Evolutionary conservation across 2,888 invertebrate genomes (phyloP).

Genomic region (Subacronicta megacephala): DNA sequence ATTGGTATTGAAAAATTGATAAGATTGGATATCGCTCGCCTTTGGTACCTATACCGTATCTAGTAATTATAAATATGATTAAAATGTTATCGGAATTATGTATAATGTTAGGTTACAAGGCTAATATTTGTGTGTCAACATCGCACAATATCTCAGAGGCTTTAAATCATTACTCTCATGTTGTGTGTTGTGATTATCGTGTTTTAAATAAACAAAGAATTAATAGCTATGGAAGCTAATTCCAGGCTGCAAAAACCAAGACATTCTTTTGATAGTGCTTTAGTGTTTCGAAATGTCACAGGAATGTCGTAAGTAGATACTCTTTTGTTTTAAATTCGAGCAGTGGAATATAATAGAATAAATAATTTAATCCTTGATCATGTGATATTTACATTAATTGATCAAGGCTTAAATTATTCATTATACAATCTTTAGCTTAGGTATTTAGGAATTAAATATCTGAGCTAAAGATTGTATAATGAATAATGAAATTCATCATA

Average conservation of each 20-base stretch:
- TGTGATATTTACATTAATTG: too few species aligned
- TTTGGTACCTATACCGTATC: constrained; percentile 39
- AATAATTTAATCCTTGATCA: too few species aligned
- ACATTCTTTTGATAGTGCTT: constrained; percentile 38
- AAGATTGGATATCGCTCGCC: constrained; percentile 45
- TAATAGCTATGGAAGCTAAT: constrained; percentile 35
- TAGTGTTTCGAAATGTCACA: constrained; percentile 29
- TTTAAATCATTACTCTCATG: constrained; percentile 37
- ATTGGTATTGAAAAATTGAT: constrained; percentile 40
- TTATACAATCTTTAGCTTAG: too few species aligned
- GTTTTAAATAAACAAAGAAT: constrained; percentile 9
- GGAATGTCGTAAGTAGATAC: constrained; percentile 47
- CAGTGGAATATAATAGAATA: background rate
- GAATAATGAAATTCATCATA: too few species aligned
- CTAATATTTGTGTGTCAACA: constrained; percentile 44
- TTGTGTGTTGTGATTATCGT: constrained; percentile 25
- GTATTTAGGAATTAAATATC: too few species aligned
- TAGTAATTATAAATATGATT: constrained; percentile 55
- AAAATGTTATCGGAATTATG: constrained; percentile 49
- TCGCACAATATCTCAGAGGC: constrained; percentile 36
- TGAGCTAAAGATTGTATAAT: too few species aligned
- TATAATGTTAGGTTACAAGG: constrained; percentile 35
- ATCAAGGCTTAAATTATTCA: too few species aligned
- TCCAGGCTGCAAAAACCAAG: constrained; percentile 33
- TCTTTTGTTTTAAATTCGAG: background rate